Percentiles rank a stretch among this genome's conserved stretches.
Conservation (phyloP, 2,113 vertebrate genomes). For the Nannobrachium achirus region DNA sequence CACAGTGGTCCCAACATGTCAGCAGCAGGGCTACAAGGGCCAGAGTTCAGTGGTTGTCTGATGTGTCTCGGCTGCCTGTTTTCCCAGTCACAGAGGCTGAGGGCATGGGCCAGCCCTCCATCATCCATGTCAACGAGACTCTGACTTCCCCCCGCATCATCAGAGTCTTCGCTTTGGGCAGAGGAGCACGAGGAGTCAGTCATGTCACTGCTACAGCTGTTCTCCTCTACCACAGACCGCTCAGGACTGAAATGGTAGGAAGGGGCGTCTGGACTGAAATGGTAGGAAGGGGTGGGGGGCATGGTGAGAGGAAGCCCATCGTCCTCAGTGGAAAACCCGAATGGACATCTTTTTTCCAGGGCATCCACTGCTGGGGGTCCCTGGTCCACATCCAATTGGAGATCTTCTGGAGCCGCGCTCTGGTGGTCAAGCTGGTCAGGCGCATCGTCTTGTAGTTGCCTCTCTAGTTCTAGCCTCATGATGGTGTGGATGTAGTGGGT, state of each 20-base stretch:
- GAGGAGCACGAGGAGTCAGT: constrained; percentile 85
- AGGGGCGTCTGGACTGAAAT: too few relatives aligned
- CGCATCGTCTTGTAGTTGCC: constrained; percentile 41
- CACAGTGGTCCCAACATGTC: constrained; percentile 49
- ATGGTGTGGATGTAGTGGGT: constrained; percentile 92
- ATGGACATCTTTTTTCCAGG: constrained; percentile 52
- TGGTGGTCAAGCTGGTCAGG: constrained; percentile 18
- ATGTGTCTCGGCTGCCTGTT: constrained; percentile 42
- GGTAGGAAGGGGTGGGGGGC: constrained; percentile 76
- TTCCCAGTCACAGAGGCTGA: constrained; percentile 83
- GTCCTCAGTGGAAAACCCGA: constrained; percentile 66
- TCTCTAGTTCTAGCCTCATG: constrained; percentile 88
- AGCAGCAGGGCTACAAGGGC: too few relatives aligned
- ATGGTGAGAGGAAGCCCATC: constrained; percentile 51
- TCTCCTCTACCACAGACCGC: constrained; percentile 76
- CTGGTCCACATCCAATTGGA: constrained; percentile 19
- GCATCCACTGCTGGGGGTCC: not conserved
- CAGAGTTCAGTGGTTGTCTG: constrained; percentile 53
- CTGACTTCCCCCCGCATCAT: constrained; percentile 54
- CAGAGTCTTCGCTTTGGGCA: constrained; percentile 75
- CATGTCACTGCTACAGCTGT: constrained; percentile 90
- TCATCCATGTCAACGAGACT: constrained; percentile 75
- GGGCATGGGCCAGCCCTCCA: constrained; percentile 74
- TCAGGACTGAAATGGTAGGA: constrained; percentile 77
- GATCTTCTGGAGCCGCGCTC: constrained; percentile 38